These are phyloP conservation scores for Cyprinella venusta DNA, from an alignment of 2,797 vertebrate species.

Conservation along the genomic window DNA sequence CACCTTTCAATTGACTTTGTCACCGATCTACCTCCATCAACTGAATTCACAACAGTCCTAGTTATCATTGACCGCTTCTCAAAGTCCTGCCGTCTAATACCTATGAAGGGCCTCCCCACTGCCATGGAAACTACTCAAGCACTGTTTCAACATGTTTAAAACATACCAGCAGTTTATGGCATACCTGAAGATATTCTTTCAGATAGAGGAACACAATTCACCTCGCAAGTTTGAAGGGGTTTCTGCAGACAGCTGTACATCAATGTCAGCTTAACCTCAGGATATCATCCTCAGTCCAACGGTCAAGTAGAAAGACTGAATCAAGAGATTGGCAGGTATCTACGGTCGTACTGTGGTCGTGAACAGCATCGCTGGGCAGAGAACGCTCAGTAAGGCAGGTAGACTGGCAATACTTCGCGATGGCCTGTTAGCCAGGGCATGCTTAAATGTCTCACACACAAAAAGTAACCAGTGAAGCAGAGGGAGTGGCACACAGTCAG, in stretches of 20 bases:
- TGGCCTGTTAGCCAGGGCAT: no score
- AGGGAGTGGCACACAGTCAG: no score
- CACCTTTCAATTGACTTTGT: neutral
- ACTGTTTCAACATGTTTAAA: neutral
- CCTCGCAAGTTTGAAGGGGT: neutral
- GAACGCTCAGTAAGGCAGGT: no score
- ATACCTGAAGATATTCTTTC: neutral
- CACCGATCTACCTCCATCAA: neutral
- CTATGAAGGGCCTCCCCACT: neutral
- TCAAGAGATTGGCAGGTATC: no score
- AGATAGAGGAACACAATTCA: neutral
- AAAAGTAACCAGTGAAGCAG: no score
- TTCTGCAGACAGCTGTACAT: neutral
- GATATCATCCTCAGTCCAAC: neutral
- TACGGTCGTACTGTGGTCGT: no score
- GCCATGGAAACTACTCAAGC: neutral
- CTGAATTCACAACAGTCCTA: neutral
- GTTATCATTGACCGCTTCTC: neutral
- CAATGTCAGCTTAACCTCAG: neutral
- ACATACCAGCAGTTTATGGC: neutral
- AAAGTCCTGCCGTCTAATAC: neutral
- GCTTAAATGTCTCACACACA: no score
- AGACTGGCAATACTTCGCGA: no score
- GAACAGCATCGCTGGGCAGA: no score
- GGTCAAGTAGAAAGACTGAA: no score